Evolutionary conservation across 2,113 vertebrate species (phyloP), one percentile per base, ranked within the genome.

Genomic region (Uropsilus gracilis): DNA sequence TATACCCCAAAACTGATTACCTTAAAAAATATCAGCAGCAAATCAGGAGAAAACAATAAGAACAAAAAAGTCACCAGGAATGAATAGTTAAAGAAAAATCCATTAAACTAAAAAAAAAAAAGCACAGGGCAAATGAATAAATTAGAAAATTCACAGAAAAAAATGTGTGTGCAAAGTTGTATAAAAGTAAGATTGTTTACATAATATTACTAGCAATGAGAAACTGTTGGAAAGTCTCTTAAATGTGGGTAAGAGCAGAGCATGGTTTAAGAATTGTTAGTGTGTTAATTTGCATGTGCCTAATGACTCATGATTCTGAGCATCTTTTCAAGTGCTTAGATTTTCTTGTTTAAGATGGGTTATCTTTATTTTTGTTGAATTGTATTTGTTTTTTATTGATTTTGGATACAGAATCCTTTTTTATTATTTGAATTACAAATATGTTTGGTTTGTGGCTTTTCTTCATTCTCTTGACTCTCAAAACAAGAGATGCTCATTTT

Each of bases 401-500:
- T 85, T 22, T 80, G 12, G 26, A 61, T 8, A 13, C 32, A 89
- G 63, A 81, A 53, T n/a, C n/a, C n/a, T n/a, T 13, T 12, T 84
- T 57, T 59, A 66, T 71, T 64, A 48, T 73, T 28, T 92, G 39
- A 10, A 75, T 89, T 95, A 13, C 24, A 80, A 30, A 69, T 76
- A 16, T 55, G 26, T 42, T 61, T 42, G 48, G 17, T 86, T 81
- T 82, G 24, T 76, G 34, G 13, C 22, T 72, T 73, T 10, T 42
- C 14, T 80, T 76, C 68, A 66, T 84, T 84, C 64, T 91, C 17
- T 53, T 85, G 71, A 71, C 66, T 89, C 71, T 80, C 28, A 85
- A 39, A 80, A 89, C 24, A 80, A 85, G 88, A 57, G 4, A 90
- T 84, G 63, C 69, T 50, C 64, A 66, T 89, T 73, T 92, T 85